Evolutionary conservation across 2,888 invertebrate genomes (phyloP), one percentile per base, ranked within the genome.

Genomic region (Stenurella melanura): DNA sequence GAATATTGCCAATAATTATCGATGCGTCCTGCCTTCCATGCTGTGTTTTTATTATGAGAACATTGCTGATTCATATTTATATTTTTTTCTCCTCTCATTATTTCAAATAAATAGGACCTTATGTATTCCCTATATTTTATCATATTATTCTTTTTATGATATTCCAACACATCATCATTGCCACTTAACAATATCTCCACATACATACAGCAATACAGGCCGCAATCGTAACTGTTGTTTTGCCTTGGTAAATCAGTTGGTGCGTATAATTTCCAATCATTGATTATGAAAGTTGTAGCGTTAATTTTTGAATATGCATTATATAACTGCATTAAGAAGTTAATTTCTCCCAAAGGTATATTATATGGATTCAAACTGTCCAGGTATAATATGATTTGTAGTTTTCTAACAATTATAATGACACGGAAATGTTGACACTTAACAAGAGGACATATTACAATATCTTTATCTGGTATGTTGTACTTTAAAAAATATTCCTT

Each of bases 121-220:
- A 26, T 26, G 21, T 4, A 4, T 26, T 26, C 21, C 21, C 21
- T 26, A 26, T 26, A 26, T 26, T 26, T 26, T 26, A 26, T 26
- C 21, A 26, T 26, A 26, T 26, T 26, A 26, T 26, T 26, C 21
- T 26, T 26, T 26, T 3, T 26, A 26, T 26, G 21, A 26, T 26
- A 26, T 26, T 26, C 21, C 21, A 26, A 4, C 21, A 50, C 50
- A 4, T 50, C 50, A n/a, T 50, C 50, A 50, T 50, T 50, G 50
- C 50, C 50, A 4, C n/a, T 50, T 50, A 50, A n/a, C n/a, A 50
- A 50, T 50, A 50, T 50, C n/a, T 50, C 50, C 12, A 50, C 50
- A 50, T 50, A 50, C 50, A 50, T 50, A 50, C 50, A 50, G 50
- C 50, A 50, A n/a, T 50, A 50, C n/a, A 50, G 50, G n/a, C n/a